Evolutionary conservation across 2,113 vertebrate species (phyloP).

Genomic region (Megaleporinus macrocephalus): DNA sequence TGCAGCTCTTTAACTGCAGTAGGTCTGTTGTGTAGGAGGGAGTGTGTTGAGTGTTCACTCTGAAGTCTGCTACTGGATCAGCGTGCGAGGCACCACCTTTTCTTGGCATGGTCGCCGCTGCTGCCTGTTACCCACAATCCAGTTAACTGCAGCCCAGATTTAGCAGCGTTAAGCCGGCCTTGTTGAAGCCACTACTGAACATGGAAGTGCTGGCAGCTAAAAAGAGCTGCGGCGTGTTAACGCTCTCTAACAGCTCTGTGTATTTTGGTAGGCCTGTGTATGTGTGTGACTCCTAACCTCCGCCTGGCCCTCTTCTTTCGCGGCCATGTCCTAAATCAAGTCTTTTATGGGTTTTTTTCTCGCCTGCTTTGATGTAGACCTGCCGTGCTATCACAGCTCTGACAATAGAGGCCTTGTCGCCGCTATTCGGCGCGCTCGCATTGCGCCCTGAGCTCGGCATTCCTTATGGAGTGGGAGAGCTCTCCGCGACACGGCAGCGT

Average conservation of each 20-base stretch:
- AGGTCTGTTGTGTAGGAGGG: too few relatives aligned
- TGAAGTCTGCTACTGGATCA: neutral
- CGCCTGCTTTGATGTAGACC: constrained; percentile 73
- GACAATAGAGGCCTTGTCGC: constrained; percentile 75
- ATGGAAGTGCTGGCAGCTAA: constrained; percentile 36
- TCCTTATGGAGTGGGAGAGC: constrained; percentile 63
- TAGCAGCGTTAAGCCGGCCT: constrained; percentile 26
- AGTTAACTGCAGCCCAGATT: constrained; percentile 29
- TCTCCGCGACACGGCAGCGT: constrained; percentile 64
- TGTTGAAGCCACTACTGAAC: constrained; percentile 30
- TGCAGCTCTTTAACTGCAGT: too few relatives aligned
- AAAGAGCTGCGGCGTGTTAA: constrained; percentile 24
- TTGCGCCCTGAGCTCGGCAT: constrained; percentile 70
- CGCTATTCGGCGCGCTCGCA: constrained; percentile 36
- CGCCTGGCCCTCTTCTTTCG: constrained; percentile 65
- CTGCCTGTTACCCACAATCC: constrained; percentile 33
- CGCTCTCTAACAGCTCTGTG: constrained; percentile 13
- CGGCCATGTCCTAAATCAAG: constrained; percentile 44
- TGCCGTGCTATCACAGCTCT: constrained; percentile 69
- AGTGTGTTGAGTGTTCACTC: too few relatives aligned
- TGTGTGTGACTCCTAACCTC: constrained; percentile 58
- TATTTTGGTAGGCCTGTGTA: constrained; percentile 25
- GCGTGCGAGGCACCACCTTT: neutral
- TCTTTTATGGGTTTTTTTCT: constrained; percentile 30
- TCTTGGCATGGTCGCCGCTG: constrained; percentile 2